A percentile compares a stretch with the other conserved stretches of the same genome.
Conservation (phyloP, 2,888 invertebrate genomes). For the Schrankia costaestrigalis region DNA sequence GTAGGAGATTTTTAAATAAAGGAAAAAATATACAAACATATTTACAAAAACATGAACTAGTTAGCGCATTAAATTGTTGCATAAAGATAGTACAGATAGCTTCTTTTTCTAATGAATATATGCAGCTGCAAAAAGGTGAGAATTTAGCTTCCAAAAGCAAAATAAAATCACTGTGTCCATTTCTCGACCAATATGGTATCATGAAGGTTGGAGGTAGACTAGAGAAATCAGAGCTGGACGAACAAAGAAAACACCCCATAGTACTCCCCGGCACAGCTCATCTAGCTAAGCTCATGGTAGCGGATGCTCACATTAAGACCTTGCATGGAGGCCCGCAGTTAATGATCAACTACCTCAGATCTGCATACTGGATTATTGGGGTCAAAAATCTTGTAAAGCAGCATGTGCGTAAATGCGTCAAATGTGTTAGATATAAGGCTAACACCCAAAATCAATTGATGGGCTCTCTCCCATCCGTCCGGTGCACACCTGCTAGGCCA, state of each 20-base stretch:
- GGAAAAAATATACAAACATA: background rate
- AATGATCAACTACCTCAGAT: slow-evolving; percentile 1
- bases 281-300: slow-evolving; percentile 1
- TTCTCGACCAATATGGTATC: background rate
- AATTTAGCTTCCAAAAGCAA: background rate
- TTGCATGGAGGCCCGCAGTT: slow-evolving; percentile 2
- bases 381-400: background rate
- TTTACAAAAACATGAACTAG: slow-evolving; percentile 2
- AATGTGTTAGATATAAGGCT: slow-evolving; percentile 2
- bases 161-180: slow-evolving; percentile 1
- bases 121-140: background rate
- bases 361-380: slow-evolving; percentile 2
- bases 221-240: background rate
- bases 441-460: background rate
- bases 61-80: background rate
- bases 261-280: slow-evolving; percentile 1
- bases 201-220: slow-evolving; percentile 2
- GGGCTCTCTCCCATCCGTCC: background rate
- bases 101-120: slow-evolving; percentile 1
- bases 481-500: background rate
- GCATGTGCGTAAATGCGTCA: slow-evolving; percentile 1
- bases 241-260: background rate
- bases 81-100: slow-evolving; percentile 1
- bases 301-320: background rate
- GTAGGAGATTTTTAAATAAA: background rate